Evolutionary conservation across 1,140 invertebrate species (phyloP).

Genomic region (Phthorimaea operculella): DNA sequence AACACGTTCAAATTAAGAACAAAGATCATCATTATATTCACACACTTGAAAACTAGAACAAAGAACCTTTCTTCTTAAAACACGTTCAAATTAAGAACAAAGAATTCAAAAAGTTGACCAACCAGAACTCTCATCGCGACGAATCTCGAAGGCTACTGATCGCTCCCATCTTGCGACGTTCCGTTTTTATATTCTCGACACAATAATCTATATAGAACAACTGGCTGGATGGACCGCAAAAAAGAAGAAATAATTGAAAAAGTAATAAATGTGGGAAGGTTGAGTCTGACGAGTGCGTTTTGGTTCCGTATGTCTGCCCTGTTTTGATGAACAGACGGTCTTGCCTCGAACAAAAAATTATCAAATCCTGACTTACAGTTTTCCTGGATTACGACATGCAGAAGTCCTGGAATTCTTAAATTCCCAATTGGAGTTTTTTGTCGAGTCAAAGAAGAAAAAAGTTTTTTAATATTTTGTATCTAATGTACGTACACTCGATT

Average conservation of each 20-base stretch:
- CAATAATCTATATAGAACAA: conserved; percentile 34
- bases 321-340: too few relatives aligned
- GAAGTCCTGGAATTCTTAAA: too few relatives aligned
- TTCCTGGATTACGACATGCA: too few relatives aligned
- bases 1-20: not conserved
- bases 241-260: conserved; percentile 12
- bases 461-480: too few relatives aligned
- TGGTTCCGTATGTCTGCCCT: too few relatives aligned
- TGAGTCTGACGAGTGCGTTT: too few relatives aligned
- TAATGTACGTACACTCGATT: too few relatives aligned
- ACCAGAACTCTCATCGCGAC: conserved; percentile 60
- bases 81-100: not conserved
- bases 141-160: conserved; percentile 53
- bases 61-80: not conserved
- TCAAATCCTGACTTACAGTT: too few relatives aligned
- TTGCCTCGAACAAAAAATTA: too few relatives aligned
- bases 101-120: conserved; percentile 20
- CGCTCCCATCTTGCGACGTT: conserved; percentile 27
- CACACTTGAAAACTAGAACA: not conserved
- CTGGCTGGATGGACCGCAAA: conserved; percentile 30
- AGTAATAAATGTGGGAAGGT: too few relatives aligned
- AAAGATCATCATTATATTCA: too few relatives aligned
- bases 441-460: conserved; percentile 42
- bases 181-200: conserved; percentile 45
- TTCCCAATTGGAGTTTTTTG: too few relatives aligned